Base-by-base conservation (phyloP, 1,140 invertebrate species). In the Sitophilus oryzae region DNA sequence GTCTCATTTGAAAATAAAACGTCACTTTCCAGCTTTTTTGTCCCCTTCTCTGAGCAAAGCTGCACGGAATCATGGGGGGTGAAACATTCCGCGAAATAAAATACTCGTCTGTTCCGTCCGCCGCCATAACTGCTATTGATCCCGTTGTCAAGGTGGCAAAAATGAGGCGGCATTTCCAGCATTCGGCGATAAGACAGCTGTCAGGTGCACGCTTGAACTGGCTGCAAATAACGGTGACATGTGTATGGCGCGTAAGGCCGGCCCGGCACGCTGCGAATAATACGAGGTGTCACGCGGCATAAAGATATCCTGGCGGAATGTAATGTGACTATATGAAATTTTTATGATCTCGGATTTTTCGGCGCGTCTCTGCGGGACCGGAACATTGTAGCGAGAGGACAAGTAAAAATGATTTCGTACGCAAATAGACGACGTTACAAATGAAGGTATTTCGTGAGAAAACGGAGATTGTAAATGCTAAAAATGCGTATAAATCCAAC, bases 201-300 rank as follows among this genome's bases (percentile, higher is more conserved):
- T 70, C 68, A 70, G 62, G 54, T 65, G 61, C 67, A 70, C 50
- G 59, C 61, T 62, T 57, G 49, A 40, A 44, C 60, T 64, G 60
- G 61, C 63, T 67, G 67, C 68, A 59, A 70, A 70, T 69, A 70
- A 70, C 63, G 65, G 65, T 67, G 68, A 68, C 67, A 69, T 61
- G 59, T 70, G 68, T 68, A 67, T 47, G 56, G 57, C 45, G 51
- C 56, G 48, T 59, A 55, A 53, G 46, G 37, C 58, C 54, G 44
- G 54, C 47, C 63, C 59, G 47, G 34, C 44, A 59, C 50, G 48
- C 51, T 48, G 59, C 63, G 65, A 68, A 67, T 70, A 70, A 70
- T 67, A 58, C 60, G 61, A 64, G 59, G 60, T 70, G 68, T 70
- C 68, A 70, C 59, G 57, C 46, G 42, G 65, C 58, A 70, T 68